phyloP scores from a whole-genome alignment of 2,113 vertebrate genomes.

The Nothocercus julius region DNA sequence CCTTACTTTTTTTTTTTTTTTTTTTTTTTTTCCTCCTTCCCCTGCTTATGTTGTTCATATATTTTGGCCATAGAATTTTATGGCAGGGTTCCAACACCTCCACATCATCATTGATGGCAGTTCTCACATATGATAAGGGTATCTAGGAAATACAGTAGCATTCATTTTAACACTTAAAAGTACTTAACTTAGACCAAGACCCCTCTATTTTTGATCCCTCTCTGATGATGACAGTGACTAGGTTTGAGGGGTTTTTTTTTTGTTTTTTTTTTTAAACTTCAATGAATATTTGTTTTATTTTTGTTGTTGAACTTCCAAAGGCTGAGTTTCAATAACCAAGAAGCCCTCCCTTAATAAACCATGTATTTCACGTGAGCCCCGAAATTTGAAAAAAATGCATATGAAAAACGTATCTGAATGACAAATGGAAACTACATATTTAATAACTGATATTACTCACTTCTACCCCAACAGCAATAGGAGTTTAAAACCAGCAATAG shows the following conservation, averaged over 20 bases:
- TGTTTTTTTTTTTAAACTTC: too few species aligned
- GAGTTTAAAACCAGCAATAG: not conserved
- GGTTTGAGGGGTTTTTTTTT: not conserved
- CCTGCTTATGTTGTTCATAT: not conserved
- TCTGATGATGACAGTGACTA: not conserved
- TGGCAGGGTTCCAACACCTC: too few species aligned
- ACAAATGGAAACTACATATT: not conserved
- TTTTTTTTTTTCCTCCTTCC: not conserved
- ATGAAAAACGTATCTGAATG: not conserved
- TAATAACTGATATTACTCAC: not conserved
- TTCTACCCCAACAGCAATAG: not conserved
- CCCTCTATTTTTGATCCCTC: not conserved
- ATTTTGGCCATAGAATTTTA: not conserved
- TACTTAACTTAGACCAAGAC: not conserved
- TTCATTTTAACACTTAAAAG: not conserved
- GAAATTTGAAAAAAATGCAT: not conserved
- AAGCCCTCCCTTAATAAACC: not conserved
- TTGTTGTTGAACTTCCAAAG: not conserved
- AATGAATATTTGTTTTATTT: not conserved
- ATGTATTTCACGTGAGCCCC: not conserved
- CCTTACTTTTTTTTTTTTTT: not conserved
- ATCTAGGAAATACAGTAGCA: not conserved
- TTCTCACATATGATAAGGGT: not conserved
- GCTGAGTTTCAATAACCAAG: not conserved
- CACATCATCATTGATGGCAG: not conserved